Evolutionary conservation across 2,888 invertebrate genomes (phyloP).

Genomic region (Eupeodes latifasciatus): DNA sequence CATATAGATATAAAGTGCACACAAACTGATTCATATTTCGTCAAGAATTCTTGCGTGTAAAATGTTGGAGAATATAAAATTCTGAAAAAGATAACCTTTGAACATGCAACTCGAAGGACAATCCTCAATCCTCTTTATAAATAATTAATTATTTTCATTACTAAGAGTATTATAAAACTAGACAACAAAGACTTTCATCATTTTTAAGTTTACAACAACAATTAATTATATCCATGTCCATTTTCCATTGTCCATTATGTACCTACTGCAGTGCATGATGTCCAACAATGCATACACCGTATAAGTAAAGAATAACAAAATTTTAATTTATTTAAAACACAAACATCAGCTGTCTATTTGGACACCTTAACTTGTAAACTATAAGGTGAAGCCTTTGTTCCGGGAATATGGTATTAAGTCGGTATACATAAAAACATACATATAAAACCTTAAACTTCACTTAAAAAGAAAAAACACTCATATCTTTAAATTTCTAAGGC

Average conservation of each 20-base stretch:
- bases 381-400: conserved; percentile 1
- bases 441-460: not conserved
- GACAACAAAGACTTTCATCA: not conserved
- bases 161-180: not conserved
- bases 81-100: not conserved
- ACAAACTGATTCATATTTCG: not conserved
- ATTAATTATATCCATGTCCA: not conserved
- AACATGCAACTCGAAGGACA: not conserved
- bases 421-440: not conserved
- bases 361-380: conserved; percentile 24
- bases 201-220: no score
- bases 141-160: conserved; percentile 2
- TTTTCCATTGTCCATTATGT: not conserved
- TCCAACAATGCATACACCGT: not conserved
- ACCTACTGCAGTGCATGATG: no score
- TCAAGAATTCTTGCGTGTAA: not conserved
- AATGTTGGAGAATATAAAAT: not conserved
- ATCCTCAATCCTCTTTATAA: not conserved
- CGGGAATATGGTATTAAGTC: not conserved
- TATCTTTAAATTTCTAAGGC: not conserved
- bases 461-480: not conserved
- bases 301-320: not conserved
- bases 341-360: conserved; percentile 13
- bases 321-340: conserved; percentile 21
- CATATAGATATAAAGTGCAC: no score